phyloP scores from a whole-genome alignment of 2,113 vertebrate genomes.

The Brienomyrus longianalis region DNA sequence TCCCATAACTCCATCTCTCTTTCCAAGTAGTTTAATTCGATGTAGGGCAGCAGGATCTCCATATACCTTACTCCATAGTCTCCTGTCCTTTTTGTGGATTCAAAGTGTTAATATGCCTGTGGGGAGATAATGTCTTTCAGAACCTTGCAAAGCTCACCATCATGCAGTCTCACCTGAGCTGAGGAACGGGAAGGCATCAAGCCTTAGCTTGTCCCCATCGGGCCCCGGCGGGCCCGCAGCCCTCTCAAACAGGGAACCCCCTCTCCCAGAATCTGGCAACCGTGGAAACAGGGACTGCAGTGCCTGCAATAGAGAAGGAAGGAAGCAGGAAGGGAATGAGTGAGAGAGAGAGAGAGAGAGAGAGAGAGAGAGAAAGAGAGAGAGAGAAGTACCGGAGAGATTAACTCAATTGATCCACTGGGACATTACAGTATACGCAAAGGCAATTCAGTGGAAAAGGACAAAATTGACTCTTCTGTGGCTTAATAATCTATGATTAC shows the following conservation, averaged over 20 bases:
- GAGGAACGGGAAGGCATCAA: conserved; percentile 78
- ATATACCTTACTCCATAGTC: not conserved
- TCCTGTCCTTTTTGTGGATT: not conserved
- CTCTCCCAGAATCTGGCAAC: conserved; percentile 67
- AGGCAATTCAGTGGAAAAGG: not conserved
- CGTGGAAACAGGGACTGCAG: conserved; percentile 82
- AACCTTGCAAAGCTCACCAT: not conserved
- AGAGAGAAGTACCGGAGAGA: not conserved
- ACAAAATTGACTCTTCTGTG: not conserved
- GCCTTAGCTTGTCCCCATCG: conserved; percentile 75
- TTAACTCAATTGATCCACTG: not conserved
- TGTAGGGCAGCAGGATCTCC: not conserved
- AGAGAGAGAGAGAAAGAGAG: not conserved
- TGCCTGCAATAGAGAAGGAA: conserved; percentile 49
- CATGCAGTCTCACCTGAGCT: conserved; percentile 62
- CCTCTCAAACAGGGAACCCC: conserved; percentile 67
- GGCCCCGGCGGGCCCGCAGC: conserved; percentile 54
- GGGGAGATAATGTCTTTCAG: not conserved
- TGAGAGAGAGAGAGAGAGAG: not conserved
- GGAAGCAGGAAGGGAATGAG: not conserved
- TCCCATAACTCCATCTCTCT: not conserved
- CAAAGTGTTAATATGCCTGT: not conserved
- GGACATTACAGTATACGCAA: not conserved
- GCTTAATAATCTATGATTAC: not conserved
- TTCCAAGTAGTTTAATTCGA: not conserved